Conservation (phyloP, 2,888 invertebrate genomes). For the Cybosia mesomella region DNA sequence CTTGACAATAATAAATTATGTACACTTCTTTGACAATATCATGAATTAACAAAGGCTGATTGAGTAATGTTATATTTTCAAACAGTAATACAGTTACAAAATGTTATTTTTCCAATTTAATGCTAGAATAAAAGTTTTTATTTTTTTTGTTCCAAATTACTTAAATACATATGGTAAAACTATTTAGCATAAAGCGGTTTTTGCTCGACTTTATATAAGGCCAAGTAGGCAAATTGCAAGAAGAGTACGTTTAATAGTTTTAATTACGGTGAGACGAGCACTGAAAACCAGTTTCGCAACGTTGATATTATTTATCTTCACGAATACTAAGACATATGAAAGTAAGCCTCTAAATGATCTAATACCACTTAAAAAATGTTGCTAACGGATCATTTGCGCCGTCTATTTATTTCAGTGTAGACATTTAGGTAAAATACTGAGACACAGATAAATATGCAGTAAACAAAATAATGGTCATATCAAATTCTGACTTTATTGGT, state of each 20-base stretch:
- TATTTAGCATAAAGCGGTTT: slow-evolving; percentile 4
- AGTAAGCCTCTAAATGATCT: slow-evolving; percentile 31
- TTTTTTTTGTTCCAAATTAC: neutral
- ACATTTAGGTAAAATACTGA: slow-evolving; percentile 24
- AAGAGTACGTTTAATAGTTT: neutral
- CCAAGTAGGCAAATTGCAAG: neutral
- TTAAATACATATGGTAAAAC: neutral
- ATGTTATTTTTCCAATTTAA: neutral
- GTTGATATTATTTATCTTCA: slow-evolving; percentile 19
- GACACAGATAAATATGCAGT: slow-evolving; percentile 12
- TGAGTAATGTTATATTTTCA: neutral
- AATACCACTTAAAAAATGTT: slow-evolving; percentile 28
- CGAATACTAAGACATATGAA: slow-evolving; percentile 23
- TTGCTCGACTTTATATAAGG: neutral
- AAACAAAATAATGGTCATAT: slow-evolving; percentile 23
- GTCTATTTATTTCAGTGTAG: neutral
- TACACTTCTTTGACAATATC: neutral
- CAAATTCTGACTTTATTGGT: slow-evolving; percentile 10
- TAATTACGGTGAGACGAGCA: neutral
- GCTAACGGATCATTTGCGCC: neutral
- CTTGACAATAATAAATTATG: neutral
- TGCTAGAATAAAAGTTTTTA: neutral
- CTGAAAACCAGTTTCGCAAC: slow-evolving; percentile 46
- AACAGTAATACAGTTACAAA: neutral
- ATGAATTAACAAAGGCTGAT: neutral